Percentiles rank a stretch among this genome's conserved stretches.
Evolutionary conservation across 2,113 vertebrate genomes (phyloP).

Genomic region (Eulacestoma nigropectus): DNA sequence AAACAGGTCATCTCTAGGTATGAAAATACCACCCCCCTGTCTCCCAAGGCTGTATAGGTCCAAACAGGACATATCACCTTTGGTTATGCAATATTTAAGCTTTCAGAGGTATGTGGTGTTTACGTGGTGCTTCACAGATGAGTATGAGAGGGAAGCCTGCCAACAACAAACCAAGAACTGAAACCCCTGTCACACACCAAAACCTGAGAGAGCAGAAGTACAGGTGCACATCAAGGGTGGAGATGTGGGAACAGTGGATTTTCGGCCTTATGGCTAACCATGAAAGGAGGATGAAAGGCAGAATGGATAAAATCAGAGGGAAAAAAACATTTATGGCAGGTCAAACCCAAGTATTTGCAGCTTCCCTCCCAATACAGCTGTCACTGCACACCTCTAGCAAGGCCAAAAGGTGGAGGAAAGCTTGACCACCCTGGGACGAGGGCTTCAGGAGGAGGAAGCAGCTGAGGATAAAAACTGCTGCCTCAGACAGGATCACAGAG

Average conservation of each 20-base stretch:
- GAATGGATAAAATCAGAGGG: neutral
- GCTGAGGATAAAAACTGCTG: neutral
- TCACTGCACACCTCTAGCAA: neutral
- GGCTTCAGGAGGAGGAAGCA: neutral
- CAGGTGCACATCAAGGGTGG: neutral
- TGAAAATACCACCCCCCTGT: neutral
- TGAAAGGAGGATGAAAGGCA: neutral
- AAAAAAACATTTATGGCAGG: neutral
- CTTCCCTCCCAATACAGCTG: neutral
- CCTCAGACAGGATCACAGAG: neutral
- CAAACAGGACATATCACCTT: neutral
- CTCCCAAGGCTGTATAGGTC: neutral
- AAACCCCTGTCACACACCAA: neutral
- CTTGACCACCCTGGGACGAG: neutral
- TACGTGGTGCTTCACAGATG: neutral
- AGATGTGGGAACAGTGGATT: neutral
- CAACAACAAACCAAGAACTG: neutral
- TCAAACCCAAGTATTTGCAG: neutral
- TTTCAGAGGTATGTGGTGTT: neutral
- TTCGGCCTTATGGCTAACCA: neutral
- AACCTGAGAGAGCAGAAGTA: neutral
- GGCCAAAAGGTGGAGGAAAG: neutral
- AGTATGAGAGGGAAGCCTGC: neutral
- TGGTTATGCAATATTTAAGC: neutral
- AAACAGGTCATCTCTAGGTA: neutral